phyloP scores from a whole-genome alignment of 2,797 vertebrate species.

The Muscicapa striata region DNA sequence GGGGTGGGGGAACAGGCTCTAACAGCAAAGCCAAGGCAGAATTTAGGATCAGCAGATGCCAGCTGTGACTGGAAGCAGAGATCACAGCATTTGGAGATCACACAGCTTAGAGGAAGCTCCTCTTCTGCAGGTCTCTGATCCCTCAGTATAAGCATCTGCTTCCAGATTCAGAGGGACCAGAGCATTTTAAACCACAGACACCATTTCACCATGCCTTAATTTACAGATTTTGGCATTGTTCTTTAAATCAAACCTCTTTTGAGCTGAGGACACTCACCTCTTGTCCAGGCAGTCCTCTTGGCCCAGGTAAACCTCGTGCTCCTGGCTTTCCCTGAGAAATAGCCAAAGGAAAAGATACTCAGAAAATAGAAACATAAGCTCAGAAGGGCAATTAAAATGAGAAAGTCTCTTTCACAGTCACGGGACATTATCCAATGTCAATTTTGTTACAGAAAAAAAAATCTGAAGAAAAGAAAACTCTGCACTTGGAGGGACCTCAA shows the following conservation, averaged over 20 bases:
- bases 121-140: not conserved
- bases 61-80: not conserved
- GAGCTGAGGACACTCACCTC: constrained; percentile 80
- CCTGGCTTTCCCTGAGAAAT: constrained; percentile 88
- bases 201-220: not conserved
- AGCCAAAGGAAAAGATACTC: constrained; percentile 60
- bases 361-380: constrained; percentile 52
- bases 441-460: constrained; percentile 62
- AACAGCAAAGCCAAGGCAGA: not conserved
- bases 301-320: constrained; percentile 89
- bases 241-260: not conserved
- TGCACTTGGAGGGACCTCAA: constrained; percentile 66
- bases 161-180: not conserved
- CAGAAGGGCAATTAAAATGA: constrained; percentile 49
- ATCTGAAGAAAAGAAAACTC: not conserved
- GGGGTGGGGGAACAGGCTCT: not conserved
- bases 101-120: not conserved
- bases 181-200: not conserved
- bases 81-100: not conserved
- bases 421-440: constrained; percentile 70
- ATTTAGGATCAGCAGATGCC: not conserved
- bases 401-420: constrained; percentile 58
- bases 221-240: not conserved
- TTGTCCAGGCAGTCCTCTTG: constrained; percentile 84
- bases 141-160: not conserved